A percentile compares a stretch with the other conserved stretches of the same genome.
phyloP scores from a whole-genome alignment of 2,888 invertebrate genomes.

The Hyposoter didymator region DNA sequence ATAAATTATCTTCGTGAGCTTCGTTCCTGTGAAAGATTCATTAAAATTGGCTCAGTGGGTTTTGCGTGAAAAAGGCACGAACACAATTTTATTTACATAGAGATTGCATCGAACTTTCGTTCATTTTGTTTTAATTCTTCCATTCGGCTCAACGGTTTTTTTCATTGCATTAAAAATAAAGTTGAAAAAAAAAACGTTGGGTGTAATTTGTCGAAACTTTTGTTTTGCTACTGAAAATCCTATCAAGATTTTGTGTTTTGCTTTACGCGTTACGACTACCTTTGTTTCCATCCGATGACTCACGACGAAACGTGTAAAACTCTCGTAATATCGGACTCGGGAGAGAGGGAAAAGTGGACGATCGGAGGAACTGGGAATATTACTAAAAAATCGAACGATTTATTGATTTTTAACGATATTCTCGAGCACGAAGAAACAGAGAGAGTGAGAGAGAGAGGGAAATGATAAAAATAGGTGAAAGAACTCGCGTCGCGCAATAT shows the following conservation, averaged over 20 bases:
- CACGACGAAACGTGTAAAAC: not conserved
- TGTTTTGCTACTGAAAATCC: not conserved
- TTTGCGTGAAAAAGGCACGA: too few species aligned
- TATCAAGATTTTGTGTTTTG: not conserved
- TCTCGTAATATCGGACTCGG: not conserved
- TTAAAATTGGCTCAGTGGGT: too few species aligned
- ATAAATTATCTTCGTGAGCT: too few species aligned
- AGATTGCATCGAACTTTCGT: too few species aligned
- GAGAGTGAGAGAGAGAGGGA: not conserved
- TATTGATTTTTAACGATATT: not conserved
- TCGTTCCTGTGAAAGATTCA: too few species aligned
- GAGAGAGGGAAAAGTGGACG: conserved; percentile 12
- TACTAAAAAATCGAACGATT: not conserved
- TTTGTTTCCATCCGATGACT: not conserved
- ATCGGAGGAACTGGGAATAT: not conserved
- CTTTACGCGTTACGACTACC: not conserved
- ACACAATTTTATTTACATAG: too few species aligned
- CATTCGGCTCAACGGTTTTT: too few species aligned
- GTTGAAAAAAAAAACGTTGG: too few species aligned
- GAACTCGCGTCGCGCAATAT: conserved; percentile 61
- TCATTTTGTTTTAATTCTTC: too few species aligned
- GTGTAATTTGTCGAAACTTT: too few species aligned
- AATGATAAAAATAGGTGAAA: conserved; percentile 69
- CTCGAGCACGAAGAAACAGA: conserved; percentile 6
- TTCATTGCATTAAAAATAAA: too few species aligned